Base-by-base conservation (phyloP, 2,888 invertebrate genomes). In the Tortrix viridana region DNA sequence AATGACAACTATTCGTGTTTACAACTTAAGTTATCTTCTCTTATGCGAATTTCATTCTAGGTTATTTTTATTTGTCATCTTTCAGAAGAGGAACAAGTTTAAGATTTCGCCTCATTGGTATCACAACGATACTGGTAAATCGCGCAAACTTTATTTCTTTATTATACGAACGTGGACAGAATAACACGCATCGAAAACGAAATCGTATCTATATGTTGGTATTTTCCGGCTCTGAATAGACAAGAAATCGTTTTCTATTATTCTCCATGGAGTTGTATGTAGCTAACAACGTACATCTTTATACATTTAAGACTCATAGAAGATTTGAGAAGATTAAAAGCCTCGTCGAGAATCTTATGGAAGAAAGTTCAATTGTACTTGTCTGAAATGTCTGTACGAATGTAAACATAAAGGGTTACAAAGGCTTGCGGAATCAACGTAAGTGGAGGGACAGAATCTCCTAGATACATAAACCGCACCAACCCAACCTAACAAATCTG, bases 381-480 rank as follows among this genome's bases (percentile, higher is more conserved):
- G 41, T 50, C 46, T 55, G 58, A 57, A 58, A 20, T 37, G 60
- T 49, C 6, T 61, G 43, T 57, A 65, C 18, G 43, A 16, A 32
- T 46, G 14, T 57, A 53, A 65, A 48, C 50, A 47, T 58, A 55
- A 54, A 55, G 57, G 63, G 57, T 63, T 63, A 66, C 69, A 70
- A 66, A 69, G 66, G 65, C 65, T 67, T 66, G 53, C 43, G 49
- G 49, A 53, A 58, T 63, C 44, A 50, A 65, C 64, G 48, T 67
- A 68, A 62, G 68, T 69, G 58, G 59, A 65, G 67, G 65, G 67
- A 67, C 64, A 65, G 55, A 59, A 67, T 68, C 67, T 68, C 46
- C 57, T 63, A 63, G 49, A 53, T 65, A 60, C 61, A 61, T 61
- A 61, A 54, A 57, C 61, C 57, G 61, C 49, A 60, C 57, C 48